Conservation (phyloP, 2,888 invertebrate species). For the Melanostoma scalare region DNA sequence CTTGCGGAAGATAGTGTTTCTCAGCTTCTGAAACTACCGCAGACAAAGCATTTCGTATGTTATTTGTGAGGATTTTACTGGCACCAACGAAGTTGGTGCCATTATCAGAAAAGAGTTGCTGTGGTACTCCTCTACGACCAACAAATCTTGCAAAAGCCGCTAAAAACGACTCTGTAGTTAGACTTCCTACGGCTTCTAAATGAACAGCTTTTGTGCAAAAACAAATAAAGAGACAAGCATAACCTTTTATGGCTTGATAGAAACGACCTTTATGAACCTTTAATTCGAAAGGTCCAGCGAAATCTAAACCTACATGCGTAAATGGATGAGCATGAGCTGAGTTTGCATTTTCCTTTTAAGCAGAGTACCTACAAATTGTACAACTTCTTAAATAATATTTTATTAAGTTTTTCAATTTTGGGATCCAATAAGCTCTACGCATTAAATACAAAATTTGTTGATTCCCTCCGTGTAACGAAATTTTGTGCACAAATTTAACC, state of each 20-base stretch:
- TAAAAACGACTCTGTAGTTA: constrained; percentile 31
- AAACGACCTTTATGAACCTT: constrained; percentile 29
- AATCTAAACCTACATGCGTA: constrained; percentile 52
- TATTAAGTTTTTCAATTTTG: constrained; percentile 29
- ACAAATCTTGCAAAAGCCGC: constrained; percentile 53
- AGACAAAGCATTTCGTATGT: constrained; percentile 12
- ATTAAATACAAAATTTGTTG: constrained; percentile 33
- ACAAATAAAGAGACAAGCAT: constrained; percentile 53
- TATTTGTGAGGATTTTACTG: neutral
- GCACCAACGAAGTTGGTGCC: constrained; percentile 60
- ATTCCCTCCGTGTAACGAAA: constrained; percentile 10
- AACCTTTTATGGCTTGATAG: constrained; percentile 38
- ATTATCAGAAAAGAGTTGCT: constrained; percentile 51
- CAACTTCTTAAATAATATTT: constrained; percentile 29
- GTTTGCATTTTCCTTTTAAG: constrained; percentile 35
- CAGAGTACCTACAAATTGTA: constrained; percentile 17
- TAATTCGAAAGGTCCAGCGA: constrained; percentile 55
- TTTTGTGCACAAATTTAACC: constrained; percentile 9
- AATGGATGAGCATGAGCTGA: constrained; percentile 58
- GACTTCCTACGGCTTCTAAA: constrained; percentile 46
- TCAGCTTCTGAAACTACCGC: constrained; percentile 16
- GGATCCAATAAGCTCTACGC: constrained; percentile 33
- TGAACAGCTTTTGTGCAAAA: constrained; percentile 50
- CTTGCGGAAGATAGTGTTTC: neutral
- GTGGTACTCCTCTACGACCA: constrained; percentile 48